phyloP scores from a whole-genome alignment of 2,888 invertebrate species.

The Dynastes maya region DNA sequence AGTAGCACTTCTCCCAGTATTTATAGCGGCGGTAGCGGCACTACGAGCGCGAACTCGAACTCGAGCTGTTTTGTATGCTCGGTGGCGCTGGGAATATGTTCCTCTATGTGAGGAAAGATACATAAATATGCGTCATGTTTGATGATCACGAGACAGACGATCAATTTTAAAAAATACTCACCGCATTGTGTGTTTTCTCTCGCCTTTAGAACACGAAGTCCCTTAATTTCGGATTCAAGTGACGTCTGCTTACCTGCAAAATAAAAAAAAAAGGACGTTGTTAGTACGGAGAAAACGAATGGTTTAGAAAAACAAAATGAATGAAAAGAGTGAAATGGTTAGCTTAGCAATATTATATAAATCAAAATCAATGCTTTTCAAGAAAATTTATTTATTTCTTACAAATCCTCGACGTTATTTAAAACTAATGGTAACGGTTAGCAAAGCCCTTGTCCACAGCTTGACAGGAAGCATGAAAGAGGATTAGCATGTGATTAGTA shows the following conservation, averaged over 20 bases:
- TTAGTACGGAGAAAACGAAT: not conserved
- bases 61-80: conserved; percentile 31
- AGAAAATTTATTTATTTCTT: too few species aligned
- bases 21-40: not conserved
- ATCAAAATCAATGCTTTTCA: too few species aligned
- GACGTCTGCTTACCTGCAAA: conserved; percentile 41
- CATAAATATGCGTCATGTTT: conserved; percentile 33
- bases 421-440: too few species aligned
- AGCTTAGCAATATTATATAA: too few species aligned
- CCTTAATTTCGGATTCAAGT: conserved; percentile 3
- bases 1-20: conserved; percentile 7
- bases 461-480: too few species aligned
- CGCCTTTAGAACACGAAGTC: not conserved
- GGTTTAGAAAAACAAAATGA: too few species aligned
- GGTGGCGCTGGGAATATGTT: conserved; percentile 17
- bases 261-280: conserved; percentile 19
- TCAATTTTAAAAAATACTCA: conserved; percentile 16
- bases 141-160: not conserved
- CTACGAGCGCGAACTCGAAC: too few species aligned
- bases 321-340: too few species aligned
- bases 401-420: too few species aligned
- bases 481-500: too few species aligned
- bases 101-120: not conserved
- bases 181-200: not conserved
- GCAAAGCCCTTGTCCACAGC: too few species aligned